These are phyloP conservation scores for Zaprionus lineosus DNA, from an alignment of 2,888 invertebrate genomes.

Conservation along the genomic window DNA sequence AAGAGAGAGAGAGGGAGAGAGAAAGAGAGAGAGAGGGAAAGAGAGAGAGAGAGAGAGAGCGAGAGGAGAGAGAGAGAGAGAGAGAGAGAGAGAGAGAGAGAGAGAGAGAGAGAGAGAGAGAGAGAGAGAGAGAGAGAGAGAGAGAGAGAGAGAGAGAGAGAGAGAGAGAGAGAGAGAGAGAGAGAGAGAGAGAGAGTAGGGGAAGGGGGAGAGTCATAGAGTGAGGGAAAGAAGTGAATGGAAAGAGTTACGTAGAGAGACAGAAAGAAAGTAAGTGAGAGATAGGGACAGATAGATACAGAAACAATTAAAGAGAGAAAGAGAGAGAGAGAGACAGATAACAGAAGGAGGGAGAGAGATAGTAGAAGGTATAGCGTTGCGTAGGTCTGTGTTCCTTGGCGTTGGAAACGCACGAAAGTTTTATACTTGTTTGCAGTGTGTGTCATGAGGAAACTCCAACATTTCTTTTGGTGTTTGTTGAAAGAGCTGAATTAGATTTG, in stretches of 20 bases:
- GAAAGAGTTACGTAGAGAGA: conserved; percentile 9
- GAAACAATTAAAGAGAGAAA: not conserved
- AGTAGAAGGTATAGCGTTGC: conserved; percentile 27
- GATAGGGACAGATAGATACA: conserved; percentile 11
- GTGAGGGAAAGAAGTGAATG: conserved; percentile 5
- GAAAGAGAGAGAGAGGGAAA: conserved; percentile 1
- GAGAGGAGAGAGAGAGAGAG: conserved; percentile 6
- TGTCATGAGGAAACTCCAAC: conserved; percentile 79
- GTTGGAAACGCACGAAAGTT: conserved; percentile 54
- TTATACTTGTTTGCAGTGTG: conserved; percentile 41
- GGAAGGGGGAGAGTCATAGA: not conserved
- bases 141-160: conserved; percentile 2
- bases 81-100: conserved; percentile 4
- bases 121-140: not conserved
- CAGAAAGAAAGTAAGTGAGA: conserved; percentile 1
- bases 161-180: conserved; percentile 1
- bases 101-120: conserved; percentile 16
- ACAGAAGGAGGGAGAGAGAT: not conserved
- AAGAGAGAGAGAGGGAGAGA: conserved; percentile 5
- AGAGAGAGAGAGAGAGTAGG: conserved; percentile 24
- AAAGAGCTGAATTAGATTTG: conserved; percentile 81
- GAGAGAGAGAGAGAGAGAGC: conserved; percentile 10
- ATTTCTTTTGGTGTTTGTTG: conserved; percentile 81
- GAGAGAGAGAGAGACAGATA: conserved; percentile 1
- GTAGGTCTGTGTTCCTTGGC: conserved; percentile 52